Evolutionary conservation across 2,888 invertebrate genomes (phyloP), one percentile per base, ranked within the genome.

Genomic region (Caenorhabditis parvicauda): DNA sequence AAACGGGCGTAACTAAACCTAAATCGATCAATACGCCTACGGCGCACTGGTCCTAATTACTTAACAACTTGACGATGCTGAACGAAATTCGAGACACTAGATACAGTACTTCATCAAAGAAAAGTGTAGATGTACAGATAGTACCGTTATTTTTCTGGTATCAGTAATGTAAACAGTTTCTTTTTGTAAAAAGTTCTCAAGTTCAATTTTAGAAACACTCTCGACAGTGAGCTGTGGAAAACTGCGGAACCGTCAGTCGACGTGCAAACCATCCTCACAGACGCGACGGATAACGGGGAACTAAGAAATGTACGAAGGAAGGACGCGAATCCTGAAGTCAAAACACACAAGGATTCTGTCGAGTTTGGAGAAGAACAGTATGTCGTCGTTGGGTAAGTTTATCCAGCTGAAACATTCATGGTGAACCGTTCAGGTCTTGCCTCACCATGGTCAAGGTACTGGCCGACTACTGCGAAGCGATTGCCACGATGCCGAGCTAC

Each of bases 201-300:
- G 19, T n/a, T n/a, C n/a, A n/a, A n/a, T n/a, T n/a, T n/a, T 43
- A 69, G 70, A 39, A 83, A 90, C 61, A 86, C 92, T 35, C 84
- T 96, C 42, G 94, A 94, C 81, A 88, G 88, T 64, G 96, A 96
- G 83, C 86, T 90, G 59, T 96, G 96, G 96, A 91, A 90, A 79
- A 88, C 89, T 73, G 90, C 92, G 3, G 92, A 93, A 77, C 90
- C 93, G 0, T 85, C 86, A 67, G 90, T 92, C 81, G n/a, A n/a
- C n/a, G 89, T 94, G 81, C 95, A 96, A 83, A 86, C 87, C 71
- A 86, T 93, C 59, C 88, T 92, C 1, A 51, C 54, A 17, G 6
- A 42, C 17, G 61, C 57, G 0, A 21, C 58, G n/a, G 61, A 62
- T 17, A 54, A 50, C n/a, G 57, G 57, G 4, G 24, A 21, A n/a